phyloP scores from a whole-genome alignment of 2,797 vertebrate genomes.

The Chiroxiphia lanceolata region DNA sequence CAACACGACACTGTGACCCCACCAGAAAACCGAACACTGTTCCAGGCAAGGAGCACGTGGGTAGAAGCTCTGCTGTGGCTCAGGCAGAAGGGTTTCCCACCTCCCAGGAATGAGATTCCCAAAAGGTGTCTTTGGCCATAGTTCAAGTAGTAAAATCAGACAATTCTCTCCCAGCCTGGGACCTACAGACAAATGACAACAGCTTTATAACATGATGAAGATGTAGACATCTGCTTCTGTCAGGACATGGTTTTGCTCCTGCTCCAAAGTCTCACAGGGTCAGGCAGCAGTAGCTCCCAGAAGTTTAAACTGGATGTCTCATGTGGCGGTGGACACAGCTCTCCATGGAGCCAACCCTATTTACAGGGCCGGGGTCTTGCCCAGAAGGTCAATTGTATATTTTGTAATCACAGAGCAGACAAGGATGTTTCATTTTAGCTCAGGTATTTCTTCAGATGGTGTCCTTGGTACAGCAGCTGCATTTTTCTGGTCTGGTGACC shows the following conservation, averaged over 20 bases:
- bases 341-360: neutral
- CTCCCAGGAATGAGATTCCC: neutral
- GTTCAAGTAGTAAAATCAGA: neutral
- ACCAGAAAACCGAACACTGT: neutral
- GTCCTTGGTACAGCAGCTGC: neutral
- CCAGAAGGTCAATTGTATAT: neutral
- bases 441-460: slow-evolving; percentile 28
- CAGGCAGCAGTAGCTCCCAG: neutral
- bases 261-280: neutral
- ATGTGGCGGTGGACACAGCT: neutral
- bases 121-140: neutral
- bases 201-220: neutral
- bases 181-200: neutral
- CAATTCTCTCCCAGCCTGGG: neutral
- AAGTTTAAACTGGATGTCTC: neutral
- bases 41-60: neutral
- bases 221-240: neutral
- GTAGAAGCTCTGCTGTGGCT: neutral
- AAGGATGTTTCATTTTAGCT: neutral
- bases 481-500: neutral
- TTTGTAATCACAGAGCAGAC: neutral
- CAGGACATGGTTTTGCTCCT: neutral
- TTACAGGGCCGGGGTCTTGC: neutral
- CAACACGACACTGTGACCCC: neutral
- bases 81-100: neutral